Evolutionary conservation across 2,888 invertebrate species (phyloP).

Genomic region (Lacanobia oleracea): DNA sequence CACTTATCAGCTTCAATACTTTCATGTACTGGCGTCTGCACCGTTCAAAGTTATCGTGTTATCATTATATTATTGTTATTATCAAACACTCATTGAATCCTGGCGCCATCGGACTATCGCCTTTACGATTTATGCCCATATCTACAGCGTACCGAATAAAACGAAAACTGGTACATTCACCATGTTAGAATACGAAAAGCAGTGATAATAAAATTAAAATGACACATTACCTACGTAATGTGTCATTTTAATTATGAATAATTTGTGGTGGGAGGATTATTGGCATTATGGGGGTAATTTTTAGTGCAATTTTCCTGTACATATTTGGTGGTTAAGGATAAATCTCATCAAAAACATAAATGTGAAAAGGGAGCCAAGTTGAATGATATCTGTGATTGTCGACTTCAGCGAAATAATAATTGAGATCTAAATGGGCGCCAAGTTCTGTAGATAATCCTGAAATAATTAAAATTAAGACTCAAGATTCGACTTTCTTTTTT

Average conservation of each 20-base stretch:
- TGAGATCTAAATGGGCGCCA: too few relatives aligned
- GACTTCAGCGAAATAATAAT: too few relatives aligned
- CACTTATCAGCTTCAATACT: conserved; percentile 58
- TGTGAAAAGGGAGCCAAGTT: too few relatives aligned
- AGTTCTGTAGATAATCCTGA: too few relatives aligned
- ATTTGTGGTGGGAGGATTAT: conserved; percentile 12
- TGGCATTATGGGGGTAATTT: neutral
- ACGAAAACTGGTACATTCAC: conserved; percentile 18
- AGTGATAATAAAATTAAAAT: too few relatives aligned
- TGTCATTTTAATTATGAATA: conserved; percentile 25
- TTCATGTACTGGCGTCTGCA: conserved; percentile 62
- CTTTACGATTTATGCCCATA: conserved; percentile 52
- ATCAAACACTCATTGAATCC: conserved; percentile 70
- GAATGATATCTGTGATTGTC: too few relatives aligned
- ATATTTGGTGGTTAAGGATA: neutral
- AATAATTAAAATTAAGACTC: too few relatives aligned
- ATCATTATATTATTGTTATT: conserved; percentile 69
- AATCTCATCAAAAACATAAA: too few relatives aligned
- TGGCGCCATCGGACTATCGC: conserved; percentile 70
- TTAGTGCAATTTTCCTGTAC: conserved; percentile 11
- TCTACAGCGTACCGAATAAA: conserved; percentile 42
- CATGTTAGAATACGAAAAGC: conserved; percentile 6
- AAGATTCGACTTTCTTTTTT: too few relatives aligned
- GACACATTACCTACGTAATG: too few relatives aligned
- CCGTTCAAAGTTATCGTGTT: conserved; percentile 67